Evolutionary conservation across 2,113 vertebrate species (phyloP).

Genomic region (Petrocephalus zakoni): DNA sequence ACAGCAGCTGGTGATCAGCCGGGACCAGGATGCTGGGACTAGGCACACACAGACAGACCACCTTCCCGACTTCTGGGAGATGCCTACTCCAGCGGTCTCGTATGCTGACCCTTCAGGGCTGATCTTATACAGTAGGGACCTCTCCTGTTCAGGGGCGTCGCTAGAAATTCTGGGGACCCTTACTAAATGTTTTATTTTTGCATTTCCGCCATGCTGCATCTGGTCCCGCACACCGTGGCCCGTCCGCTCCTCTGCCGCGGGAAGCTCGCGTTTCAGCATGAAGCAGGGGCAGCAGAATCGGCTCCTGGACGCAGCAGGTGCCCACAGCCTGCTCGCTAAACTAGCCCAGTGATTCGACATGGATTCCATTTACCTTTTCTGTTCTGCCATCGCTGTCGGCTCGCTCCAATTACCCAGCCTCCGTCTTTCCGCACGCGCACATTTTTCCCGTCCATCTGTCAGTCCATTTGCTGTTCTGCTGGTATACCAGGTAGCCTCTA

Average conservation of each 20-base stretch:
- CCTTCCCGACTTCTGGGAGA: neutral
- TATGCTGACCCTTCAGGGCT: neutral
- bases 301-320: neutral
- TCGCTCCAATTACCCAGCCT: neutral
- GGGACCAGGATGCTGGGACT: neutral
- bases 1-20: too few species aligned
- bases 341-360: neutral
- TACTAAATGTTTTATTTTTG: neutral
- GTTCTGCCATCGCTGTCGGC: neutral
- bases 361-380: neutral
- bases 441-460: neutral
- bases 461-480: neutral
- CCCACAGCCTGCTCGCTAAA: neutral
- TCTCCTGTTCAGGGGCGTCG: neutral
- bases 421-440: neutral
- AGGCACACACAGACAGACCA: neutral
- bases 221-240: neutral
- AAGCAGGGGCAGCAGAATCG: neutral
- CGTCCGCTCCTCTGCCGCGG: neutral
- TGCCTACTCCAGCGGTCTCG: neutral
- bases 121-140: neutral
- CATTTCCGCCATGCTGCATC: neutral
- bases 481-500: neutral
- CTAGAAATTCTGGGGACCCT: too few species aligned
- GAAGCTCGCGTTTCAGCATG: neutral